phyloP scores from a whole-genome alignment of 2,113 vertebrate species.

The Burhinus oedicnemus region DNA sequence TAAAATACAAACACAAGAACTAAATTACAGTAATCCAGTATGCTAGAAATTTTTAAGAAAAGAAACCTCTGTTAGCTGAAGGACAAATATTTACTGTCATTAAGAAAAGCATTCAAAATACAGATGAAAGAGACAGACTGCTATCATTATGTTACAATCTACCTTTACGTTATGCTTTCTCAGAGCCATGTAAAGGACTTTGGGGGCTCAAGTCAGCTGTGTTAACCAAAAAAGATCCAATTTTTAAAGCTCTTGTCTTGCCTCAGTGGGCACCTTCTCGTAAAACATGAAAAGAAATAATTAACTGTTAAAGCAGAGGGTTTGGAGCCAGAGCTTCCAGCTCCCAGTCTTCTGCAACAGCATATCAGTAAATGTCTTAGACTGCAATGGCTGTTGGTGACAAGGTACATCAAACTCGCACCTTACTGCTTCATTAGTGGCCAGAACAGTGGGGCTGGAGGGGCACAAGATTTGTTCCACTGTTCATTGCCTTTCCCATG shows the following conservation, averaged over 20 bases:
- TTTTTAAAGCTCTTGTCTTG: not conserved
- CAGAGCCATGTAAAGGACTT: not conserved
- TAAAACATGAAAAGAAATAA: not conserved
- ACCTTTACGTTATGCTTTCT: not conserved
- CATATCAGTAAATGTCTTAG: not conserved
- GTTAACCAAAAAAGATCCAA: not conserved
- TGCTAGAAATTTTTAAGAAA: not conserved
- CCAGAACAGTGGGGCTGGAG: not conserved
- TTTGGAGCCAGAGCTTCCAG: not conserved
- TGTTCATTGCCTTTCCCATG: not conserved
- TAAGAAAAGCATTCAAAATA: not conserved
- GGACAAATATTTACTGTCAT: not conserved
- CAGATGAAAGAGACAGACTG: not conserved
- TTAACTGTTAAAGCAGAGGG: not conserved
- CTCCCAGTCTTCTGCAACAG: not conserved
- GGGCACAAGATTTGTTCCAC: not conserved
- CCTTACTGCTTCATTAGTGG: not conserved
- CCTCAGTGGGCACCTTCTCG: not conserved
- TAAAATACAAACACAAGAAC: not conserved
- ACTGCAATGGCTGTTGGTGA: not conserved
- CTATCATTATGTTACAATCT: not conserved
- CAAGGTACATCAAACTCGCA: accelerated
- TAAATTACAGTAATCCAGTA: not conserved
- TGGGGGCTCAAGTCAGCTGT: not conserved
- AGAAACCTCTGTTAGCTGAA: not conserved